Conservation (phyloP, 2,113 vertebrate genomes). For the Porphyrio hochstetteri region DNA sequence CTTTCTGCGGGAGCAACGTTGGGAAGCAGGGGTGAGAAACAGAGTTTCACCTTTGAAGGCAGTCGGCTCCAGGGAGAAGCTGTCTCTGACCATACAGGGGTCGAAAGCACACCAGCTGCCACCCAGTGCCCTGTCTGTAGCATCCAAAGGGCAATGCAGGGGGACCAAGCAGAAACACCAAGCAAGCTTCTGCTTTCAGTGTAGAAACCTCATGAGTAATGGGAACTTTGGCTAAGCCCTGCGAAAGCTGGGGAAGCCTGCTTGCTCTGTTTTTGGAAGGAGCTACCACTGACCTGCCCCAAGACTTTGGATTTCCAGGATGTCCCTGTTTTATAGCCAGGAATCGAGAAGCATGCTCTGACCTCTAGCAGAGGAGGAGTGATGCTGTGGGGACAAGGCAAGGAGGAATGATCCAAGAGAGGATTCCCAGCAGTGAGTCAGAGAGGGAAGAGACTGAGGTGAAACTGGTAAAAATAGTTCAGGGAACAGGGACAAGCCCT, state of each 20-base stretch:
- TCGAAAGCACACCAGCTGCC: background rate
- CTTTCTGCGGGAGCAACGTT: background rate
- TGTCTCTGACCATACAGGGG: background rate
- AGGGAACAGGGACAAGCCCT: background rate
- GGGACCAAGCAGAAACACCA: background rate
- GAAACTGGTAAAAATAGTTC: conserved; percentile 29
- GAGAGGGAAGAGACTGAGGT: background rate
- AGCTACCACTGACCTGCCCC: background rate
- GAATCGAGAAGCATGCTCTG: background rate
- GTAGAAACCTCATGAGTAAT: background rate
- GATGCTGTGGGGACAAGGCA: background rate
- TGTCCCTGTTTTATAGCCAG: background rate
- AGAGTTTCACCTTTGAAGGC: background rate
- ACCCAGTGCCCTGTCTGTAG: background rate
- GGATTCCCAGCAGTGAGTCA: conserved; percentile 56
- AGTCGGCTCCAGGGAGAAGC: background rate
- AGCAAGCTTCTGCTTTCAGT: background rate
- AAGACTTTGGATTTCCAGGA: background rate
- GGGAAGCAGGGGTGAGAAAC: background rate
- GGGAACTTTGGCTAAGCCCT: background rate
- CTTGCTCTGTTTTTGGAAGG: background rate
- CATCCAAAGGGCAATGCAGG: background rate
- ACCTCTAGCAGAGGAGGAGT: background rate
- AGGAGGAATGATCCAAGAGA: background rate
- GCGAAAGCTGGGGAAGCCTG: background rate